Base-by-base conservation (phyloP, 1,140 invertebrate species). In the Drosophila subpulchrella region DNA sequence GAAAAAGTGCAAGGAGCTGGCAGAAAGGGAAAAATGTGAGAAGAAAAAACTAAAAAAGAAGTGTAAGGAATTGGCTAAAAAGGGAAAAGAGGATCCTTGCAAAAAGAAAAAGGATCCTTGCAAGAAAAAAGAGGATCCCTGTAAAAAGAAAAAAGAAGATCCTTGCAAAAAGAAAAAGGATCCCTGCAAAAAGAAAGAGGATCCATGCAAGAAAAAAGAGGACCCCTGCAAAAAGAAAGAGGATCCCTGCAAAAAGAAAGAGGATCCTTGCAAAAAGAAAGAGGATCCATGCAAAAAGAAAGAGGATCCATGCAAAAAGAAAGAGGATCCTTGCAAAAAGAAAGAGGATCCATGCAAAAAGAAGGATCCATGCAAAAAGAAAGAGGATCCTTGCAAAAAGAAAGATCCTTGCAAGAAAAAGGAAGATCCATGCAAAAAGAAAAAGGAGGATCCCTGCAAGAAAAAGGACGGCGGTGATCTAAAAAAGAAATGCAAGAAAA, bases 401-500 rank as follows among this genome's bases (percentile, higher is more conserved):
- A 34, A 34, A 3, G 8, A 34, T 10, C 41, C 41, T 0, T 42
- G 41, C 7, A 46, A 36, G 2, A 53, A 51, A 6, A 55, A 30
- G 24, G 6, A 32, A 12, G 24, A 39, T 34, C 48, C 48, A 0
- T 50, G 48, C 13, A 50, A 32, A 12, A 11, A 44, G 27, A 27
- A 27, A 2, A 27, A 27, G 11, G 50, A 41, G 17, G 36, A 41
- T 13, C 44, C 44, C 0, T 47, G 44, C 20, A 8, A 11, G 17
- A 10, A 42, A 56, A 42, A 32, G 24, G 47, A 3, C 4, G 39
- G 13, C 3, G 39, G 13, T 20, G 47, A 48, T 10, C 1, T 50
- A 17, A 42, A 34, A 50, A 57, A 51, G 20, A 36, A 63, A 13
- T 72, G 68, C 30, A 46, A 63, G 10, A 12, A 61, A 42, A n/a